These are phyloP conservation scores for Chionoecetes opilio DNA, from an alignment of 1,140 invertebrate species.

Conservation along the genomic window DNA sequence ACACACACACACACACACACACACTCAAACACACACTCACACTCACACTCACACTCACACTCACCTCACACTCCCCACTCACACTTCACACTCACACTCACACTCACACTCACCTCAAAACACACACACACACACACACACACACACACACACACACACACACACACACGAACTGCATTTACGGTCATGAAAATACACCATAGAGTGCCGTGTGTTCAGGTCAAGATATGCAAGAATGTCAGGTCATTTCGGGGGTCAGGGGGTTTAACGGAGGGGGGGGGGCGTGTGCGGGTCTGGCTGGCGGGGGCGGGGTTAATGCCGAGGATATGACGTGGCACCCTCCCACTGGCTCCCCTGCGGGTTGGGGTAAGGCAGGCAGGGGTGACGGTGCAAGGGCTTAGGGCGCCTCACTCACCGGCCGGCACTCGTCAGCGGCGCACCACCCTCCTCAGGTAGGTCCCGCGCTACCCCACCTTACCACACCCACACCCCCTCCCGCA, in stretches of 20 bases:
- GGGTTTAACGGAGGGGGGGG: background rate
- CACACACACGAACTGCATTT: background rate
- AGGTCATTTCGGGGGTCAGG: background rate
- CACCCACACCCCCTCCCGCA: background rate
- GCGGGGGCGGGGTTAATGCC: conserved; percentile 62
- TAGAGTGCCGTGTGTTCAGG: background rate
- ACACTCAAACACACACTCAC: background rate
- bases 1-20: too few relatives aligned
- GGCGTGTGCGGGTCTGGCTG: conserved; percentile 29
- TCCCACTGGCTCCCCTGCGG: conserved; percentile 50
- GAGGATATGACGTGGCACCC: conserved; percentile 55
- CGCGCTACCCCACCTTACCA: background rate
- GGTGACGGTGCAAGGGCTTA: conserved; percentile 54
- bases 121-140: conserved; percentile 20
- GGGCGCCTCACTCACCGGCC: conserved; percentile 61
- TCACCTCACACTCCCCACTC: background rate
- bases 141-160: conserved; percentile 13
- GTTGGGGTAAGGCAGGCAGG: conserved; percentile 55
- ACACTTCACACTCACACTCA: background rate
- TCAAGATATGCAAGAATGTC: background rate
- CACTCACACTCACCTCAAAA: background rate
- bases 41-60: background rate
- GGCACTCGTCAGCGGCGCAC: conserved; percentile 56
- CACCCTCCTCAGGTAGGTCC: conserved; percentile 57
- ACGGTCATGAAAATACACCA: background rate